Conservation (phyloP, 2,797 vertebrate species). For the Lacerta agilis region DNA sequence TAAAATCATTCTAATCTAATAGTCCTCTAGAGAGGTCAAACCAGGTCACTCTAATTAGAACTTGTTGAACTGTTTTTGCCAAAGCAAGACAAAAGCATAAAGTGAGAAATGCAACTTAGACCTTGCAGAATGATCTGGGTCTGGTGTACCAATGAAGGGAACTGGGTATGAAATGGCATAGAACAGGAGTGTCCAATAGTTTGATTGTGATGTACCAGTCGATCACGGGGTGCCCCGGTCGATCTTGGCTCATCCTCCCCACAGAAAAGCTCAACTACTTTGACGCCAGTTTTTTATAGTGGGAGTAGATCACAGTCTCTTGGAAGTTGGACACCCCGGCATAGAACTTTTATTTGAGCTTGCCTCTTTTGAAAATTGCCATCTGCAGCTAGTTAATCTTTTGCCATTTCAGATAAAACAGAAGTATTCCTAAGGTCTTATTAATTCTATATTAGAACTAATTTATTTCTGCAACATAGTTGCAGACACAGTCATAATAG, state of each 20-base stretch:
- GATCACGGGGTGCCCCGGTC: too few species aligned
- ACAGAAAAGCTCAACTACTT: too few species aligned
- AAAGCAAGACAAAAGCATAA: not conserved
- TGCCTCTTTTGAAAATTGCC: not conserved
- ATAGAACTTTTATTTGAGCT: not conserved
- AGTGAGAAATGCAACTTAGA: not conserved
- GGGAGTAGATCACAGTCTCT: too few species aligned
- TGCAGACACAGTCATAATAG: not conserved
- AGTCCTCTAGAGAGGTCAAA: too few species aligned
- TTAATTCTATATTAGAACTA: not conserved
- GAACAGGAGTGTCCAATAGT: not conserved
- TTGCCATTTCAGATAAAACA: not conserved
- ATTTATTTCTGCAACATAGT: not conserved
- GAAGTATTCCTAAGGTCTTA: not conserved
- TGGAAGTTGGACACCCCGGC: too few species aligned
- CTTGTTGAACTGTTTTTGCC: not conserved
- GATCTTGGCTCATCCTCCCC: too few species aligned
- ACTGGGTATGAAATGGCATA: not conserved
- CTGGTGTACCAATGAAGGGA: not conserved
- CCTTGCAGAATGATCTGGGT: not conserved
- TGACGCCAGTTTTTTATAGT: too few species aligned
- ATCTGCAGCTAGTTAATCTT: not conserved
- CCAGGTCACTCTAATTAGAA: accelerated
- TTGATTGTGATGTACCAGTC: too few species aligned
- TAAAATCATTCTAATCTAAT: too few species aligned